Evolutionary conservation across 1,140 invertebrate genomes (phyloP), one percentile per base, ranked within the genome.

Genomic region (Parasteatoda tepidariorum): DNA sequence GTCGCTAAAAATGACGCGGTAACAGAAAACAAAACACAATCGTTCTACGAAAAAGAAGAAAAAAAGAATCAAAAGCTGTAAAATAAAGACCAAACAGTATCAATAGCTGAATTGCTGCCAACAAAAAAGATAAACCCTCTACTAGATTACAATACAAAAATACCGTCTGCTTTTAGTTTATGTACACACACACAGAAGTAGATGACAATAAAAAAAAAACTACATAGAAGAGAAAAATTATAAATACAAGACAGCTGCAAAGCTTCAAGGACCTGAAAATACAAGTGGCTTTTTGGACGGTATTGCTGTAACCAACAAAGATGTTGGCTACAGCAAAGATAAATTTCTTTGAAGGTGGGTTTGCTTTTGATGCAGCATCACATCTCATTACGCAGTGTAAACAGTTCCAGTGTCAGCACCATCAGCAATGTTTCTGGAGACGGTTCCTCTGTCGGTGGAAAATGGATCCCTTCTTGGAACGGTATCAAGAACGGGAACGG

Each of bases 381-480:
- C 78, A 82, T 61, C 66, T 82, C 78, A 82, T 82, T 82, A 82
- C 67, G 31, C 67, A 33, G 55, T 82, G 67, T 82, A 82, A 82
- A 82, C 78, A 82, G 78, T 70, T 33, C 67, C 78, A 15, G 33
- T 78, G 75, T 78, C 75, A 78, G 75, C 75, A 67, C 22, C 62
- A 78, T 67, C 64, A 66, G 75, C 73, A 73, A 55, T 28, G 54
- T 64, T 28, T 31, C 48, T 41, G 30, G 15, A 71, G 74, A 79
- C n/a, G 78, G 28, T 66, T 67, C 55, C 38, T 33, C 33, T 48
- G 38, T 66, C 62, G 9, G 38, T 15, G 13, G 74, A 15, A 79
- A 82, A 15, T 57, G 41, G 66, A 82, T 71, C 54, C 28, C 24
- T 61, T 82, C 64, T 82, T 82, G 78, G 78, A 82, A 33, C 22